Conservation (phyloP, 2,888 invertebrate genomes). For the Cephus pulcher region DNA sequence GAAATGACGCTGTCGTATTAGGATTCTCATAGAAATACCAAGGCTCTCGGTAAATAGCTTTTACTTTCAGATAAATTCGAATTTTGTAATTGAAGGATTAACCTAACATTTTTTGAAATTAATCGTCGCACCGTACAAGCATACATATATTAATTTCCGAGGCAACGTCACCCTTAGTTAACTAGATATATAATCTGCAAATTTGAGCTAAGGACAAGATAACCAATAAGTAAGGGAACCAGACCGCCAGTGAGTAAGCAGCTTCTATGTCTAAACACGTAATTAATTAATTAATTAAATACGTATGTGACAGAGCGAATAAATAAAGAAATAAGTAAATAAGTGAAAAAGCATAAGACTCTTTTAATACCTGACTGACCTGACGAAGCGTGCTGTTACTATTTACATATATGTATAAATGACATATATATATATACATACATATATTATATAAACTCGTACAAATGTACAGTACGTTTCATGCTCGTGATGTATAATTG, state of each 20-base stretch:
- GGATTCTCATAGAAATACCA: slow-evolving; percentile 13
- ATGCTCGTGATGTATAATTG: background rate
- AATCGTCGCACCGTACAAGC: background rate
- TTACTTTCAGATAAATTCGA: background rate
- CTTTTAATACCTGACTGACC: slow-evolving; percentile 52
- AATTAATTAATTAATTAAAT: slow-evolving; percentile 41
- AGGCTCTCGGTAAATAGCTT: slow-evolving; percentile 1
- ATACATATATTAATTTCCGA: background rate
- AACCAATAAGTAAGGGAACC: background rate
- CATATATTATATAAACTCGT: slow-evolving; percentile 7
- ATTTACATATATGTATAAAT: slow-evolving; percentile 42
- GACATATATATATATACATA: slow-evolving; percentile 32
- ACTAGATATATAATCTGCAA: background rate
- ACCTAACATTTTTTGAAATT: background rate
- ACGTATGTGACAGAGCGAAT: background rate
- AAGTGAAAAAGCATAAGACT: slow-evolving; percentile 17
- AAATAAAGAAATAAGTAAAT: slow-evolving; percentile 43
- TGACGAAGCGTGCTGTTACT: slow-evolving; percentile 62
- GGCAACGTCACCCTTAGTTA: background rate
- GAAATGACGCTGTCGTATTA: slow-evolving; percentile 2
- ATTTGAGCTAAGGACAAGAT: background rate
- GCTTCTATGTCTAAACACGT: slow-evolving; percentile 55
- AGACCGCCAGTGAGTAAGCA: slow-evolving; percentile 38
- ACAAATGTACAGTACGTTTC: background rate
- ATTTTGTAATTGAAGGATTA: background rate